Conservation (phyloP, 2,113 vertebrate genomes). For the Oceanodroma tethys region DNA sequence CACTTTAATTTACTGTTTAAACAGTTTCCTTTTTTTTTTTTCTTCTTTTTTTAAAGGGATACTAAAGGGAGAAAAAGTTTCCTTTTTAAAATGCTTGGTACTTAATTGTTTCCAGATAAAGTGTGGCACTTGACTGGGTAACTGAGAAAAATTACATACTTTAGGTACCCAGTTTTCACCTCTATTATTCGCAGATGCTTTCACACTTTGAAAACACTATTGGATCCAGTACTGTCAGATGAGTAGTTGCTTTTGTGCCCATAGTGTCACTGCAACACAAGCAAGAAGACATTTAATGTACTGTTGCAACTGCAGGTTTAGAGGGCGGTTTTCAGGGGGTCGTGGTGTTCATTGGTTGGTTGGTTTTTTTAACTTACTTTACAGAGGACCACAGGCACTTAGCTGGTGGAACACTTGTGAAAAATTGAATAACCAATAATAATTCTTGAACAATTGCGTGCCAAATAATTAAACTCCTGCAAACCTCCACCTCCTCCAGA, state of each 20-base stretch:
- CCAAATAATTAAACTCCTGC: neutral
- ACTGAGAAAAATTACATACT: neutral
- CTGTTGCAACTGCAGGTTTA: neutral
- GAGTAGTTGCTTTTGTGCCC: neutral
- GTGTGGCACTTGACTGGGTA: neutral
- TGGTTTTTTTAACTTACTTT: neutral
- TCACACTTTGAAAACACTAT: neutral
- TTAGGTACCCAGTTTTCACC: neutral
- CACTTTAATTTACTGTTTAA: neutral
- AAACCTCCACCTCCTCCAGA: neutral
- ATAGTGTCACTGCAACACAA: neutral
- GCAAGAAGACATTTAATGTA: neutral
- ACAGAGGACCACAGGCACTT: neutral
- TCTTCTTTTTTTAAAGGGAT: neutral
- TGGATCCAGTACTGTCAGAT: neutral
- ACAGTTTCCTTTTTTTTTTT: neutral
- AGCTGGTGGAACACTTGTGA: neutral
- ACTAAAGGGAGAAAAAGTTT: neutral
- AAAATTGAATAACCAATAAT: neutral
- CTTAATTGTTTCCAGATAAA: neutral
- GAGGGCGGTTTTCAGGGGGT: neutral
- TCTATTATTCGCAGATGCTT: neutral
- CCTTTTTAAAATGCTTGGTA: neutral
- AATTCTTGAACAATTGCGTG: neutral
- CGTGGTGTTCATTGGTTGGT: rapidly evolving